Conservation (phyloP, 1,140 invertebrate genomes). For the Aphelenchoides besseyi region DNA sequence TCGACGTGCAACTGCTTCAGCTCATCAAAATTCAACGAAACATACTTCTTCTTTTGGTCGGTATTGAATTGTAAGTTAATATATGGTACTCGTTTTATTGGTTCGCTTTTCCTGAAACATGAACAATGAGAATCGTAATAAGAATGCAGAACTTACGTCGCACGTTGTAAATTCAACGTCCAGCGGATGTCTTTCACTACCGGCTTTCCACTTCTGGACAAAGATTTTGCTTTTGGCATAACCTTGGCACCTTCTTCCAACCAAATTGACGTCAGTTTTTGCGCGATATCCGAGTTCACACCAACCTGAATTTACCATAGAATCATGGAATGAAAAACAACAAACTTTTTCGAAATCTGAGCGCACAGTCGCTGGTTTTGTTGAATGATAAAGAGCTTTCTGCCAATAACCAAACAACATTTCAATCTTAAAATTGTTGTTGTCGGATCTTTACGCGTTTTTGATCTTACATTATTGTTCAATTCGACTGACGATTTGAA, state of each 20-base stretch:
- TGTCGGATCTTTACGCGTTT: background rate
- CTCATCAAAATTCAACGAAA: constrained; percentile 3
- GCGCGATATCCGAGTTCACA: background rate
- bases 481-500: background rate
- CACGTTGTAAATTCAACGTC: constrained; percentile 13
- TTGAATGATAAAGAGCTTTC: constrained; percentile 7
- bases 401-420: constrained; percentile 5
- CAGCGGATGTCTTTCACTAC: constrained; percentile 11
- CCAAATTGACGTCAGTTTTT: background rate
- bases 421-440: constrained; percentile 1
- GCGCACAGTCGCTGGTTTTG: constrained; percentile 2
- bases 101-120: constrained; percentile 5
- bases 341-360: constrained; percentile 11
- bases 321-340: background rate
- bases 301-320: background rate
- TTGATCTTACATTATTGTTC: constrained; percentile 5
- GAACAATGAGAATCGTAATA: background rate
- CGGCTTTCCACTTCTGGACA: constrained; percentile 1
- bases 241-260: constrained; percentile 11
- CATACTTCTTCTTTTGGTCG: background rate
- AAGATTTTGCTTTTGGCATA: background rate
- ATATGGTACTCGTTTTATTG: background rate
- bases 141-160: constrained; percentile 13
- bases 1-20: constrained; percentile 12
- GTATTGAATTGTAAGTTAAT: constrained; percentile 7